Conservation (phyloP, 2,113 vertebrate genomes). For the Numenius arquata region DNA sequence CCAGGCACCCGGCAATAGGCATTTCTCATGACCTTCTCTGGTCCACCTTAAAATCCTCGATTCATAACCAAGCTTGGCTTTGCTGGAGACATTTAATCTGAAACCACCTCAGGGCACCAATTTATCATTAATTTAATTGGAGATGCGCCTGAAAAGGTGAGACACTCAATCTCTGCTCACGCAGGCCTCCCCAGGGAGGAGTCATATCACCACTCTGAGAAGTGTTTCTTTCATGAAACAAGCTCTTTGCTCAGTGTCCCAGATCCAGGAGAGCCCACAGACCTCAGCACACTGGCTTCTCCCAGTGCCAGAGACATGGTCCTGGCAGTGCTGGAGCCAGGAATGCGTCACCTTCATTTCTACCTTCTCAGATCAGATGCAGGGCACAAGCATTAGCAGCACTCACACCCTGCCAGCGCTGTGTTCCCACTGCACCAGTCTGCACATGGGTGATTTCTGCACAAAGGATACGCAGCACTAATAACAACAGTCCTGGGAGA, state of each 20-base stretch:
- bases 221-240: background rate
- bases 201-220: slow-evolving; percentile 5
- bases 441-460: background rate
- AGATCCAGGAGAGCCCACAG: background rate
- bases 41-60: slow-evolving; percentile 14
- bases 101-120: slow-evolving; percentile 35
- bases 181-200: slow-evolving; percentile 29
- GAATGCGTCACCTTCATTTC: background rate
- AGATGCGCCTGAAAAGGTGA: slow-evolving; percentile 38
- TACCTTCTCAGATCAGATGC: background rate
- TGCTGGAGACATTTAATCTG: slow-evolving; percentile 40
- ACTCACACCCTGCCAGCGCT: background rate
- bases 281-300: background rate
- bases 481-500: background rate
- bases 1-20: background rate
- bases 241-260: background rate
- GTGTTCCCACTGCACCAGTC: background rate
- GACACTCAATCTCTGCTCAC: slow-evolving; percentile 15
- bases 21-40: background rate
- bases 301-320: background rate
- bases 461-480: background rate
- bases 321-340: background rate
- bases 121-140: slow-evolving; percentile 61
- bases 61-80: slow-evolving; percentile 23
- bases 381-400: background rate